phyloP scores from a whole-genome alignment of 2,888 invertebrate species.

The Gortyna flavago region DNA sequence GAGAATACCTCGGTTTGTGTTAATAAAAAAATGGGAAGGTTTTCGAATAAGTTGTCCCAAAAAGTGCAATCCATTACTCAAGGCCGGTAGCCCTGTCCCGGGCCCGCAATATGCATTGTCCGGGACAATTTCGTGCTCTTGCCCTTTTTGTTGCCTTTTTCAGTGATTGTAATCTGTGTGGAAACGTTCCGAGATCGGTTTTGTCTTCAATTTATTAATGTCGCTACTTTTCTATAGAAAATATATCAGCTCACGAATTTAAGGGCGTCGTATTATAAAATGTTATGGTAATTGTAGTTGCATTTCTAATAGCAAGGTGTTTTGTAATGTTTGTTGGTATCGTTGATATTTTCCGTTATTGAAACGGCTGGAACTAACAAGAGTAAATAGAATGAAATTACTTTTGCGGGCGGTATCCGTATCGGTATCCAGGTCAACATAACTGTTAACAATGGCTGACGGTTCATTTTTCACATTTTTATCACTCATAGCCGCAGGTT shows the following conservation, averaged over 20 bases:
- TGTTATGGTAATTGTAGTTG: slow-evolving; percentile 16
- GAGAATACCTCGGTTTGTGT: slow-evolving; percentile 22
- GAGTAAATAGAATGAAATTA: slow-evolving; percentile 58
- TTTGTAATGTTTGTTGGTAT: slow-evolving; percentile 18
- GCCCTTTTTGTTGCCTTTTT: slow-evolving; percentile 77
- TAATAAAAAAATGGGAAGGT: slow-evolving; percentile 34
- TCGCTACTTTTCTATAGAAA: slow-evolving; percentile 54
- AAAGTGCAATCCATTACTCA: slow-evolving; percentile 63
- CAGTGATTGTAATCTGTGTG: slow-evolving; percentile 71
- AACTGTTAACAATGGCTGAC: slow-evolving; percentile 59
- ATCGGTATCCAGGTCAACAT: slow-evolving; percentile 53
- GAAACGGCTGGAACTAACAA: slow-evolving; percentile 46
- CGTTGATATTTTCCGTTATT: slow-evolving; percentile 42
- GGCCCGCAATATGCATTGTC: slow-evolving; percentile 81
- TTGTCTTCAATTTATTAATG: slow-evolving; percentile 61
- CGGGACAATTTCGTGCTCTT: slow-evolving; percentile 78
- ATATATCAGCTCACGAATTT: slow-evolving; percentile 24
- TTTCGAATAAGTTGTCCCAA: slow-evolving; percentile 54
- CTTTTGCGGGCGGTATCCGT: slow-evolving; percentile 38
- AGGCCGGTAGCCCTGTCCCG: slow-evolving; percentile 62
- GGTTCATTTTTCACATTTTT: slow-evolving; percentile 52
- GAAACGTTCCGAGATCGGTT: slow-evolving; percentile 52
- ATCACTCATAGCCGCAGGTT: slow-evolving; percentile 54
- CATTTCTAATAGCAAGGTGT: slow-evolving; percentile 19
- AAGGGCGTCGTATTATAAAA: slow-evolving; percentile 18